These are phyloP conservation scores for Tinamus guttatus DNA, from an alignment of 2,113 vertebrate species.

Conservation along the genomic window DNA sequence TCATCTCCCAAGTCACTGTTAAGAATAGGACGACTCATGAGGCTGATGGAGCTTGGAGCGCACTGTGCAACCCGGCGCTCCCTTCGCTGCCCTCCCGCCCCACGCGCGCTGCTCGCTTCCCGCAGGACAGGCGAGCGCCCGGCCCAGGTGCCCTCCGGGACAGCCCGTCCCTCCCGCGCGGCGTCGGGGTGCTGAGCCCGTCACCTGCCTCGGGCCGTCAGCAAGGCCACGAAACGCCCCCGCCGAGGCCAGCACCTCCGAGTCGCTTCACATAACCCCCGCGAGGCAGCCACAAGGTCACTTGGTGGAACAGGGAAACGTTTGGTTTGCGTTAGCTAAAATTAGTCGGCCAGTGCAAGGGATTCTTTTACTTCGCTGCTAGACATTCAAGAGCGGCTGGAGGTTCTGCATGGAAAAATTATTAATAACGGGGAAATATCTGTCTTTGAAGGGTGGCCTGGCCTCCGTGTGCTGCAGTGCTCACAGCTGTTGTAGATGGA, in stretches of 20 bases:
- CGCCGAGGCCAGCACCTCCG: background rate
- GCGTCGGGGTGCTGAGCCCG: background rate
- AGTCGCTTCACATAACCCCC: background rate
- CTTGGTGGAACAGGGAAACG: slow-evolving; percentile 8
- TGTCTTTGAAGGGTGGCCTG: background rate
- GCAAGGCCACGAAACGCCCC: background rate
- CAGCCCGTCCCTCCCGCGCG: background rate
- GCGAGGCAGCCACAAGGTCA: slow-evolving; percentile 31
- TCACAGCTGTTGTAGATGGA: background rate
- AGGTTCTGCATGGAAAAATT: slow-evolving; percentile 26
- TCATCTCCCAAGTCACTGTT: background rate
- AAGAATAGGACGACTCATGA: background rate
- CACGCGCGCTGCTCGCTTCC: accelerated
- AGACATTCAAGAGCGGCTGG: background rate
- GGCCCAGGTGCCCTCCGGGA: background rate
- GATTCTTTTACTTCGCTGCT: slow-evolving; percentile 24
- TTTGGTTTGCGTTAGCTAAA: slow-evolving; percentile 53
- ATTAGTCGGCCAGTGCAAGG: background rate
- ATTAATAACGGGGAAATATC: background rate
- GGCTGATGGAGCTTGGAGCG: background rate
- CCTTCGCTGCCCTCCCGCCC: background rate
- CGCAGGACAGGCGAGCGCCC: background rate
- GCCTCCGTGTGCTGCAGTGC: background rate
- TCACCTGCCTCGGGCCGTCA: slow-evolving; percentile 1
- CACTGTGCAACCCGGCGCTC: background rate